Evolutionary conservation across 2,797 vertebrate genomes (phyloP).

Genomic region (Lagodon rhomboides): DNA sequence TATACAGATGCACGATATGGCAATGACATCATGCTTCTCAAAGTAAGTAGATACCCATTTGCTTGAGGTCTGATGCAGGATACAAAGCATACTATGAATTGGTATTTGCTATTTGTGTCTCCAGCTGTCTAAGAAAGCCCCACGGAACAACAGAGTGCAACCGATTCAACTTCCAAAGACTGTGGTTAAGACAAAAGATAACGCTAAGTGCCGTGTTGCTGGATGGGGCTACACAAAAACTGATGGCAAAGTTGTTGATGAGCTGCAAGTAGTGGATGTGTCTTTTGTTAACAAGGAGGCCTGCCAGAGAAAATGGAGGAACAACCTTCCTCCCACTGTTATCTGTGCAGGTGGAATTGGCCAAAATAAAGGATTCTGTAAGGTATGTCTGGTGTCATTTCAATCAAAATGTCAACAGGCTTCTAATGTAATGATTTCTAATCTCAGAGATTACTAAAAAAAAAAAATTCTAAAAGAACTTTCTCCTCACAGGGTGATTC

Average conservation of each 20-base stretch:
- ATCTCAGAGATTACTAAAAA: neutral
- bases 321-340: conserved; percentile 35
- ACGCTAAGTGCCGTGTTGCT: conserved; percentile 51
- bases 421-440: neutral
- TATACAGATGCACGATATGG: rapidly evolving
- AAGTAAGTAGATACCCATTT: conserved; percentile 57
- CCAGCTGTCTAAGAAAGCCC: conserved; percentile 57
- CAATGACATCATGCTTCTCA: conserved; percentile 79
- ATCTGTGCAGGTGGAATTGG: conserved; percentile 72
- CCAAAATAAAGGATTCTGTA: conserved; percentile 59
- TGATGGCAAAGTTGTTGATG: rapidly evolving
- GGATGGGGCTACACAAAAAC: conserved; percentile 52
- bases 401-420: neutral
- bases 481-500: conserved; percentile 74
- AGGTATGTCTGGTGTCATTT: conserved; percentile 18
- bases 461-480: neutral
- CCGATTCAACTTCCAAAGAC: conserved; percentile 15
- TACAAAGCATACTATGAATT: neutral
- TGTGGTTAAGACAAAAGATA: neutral
- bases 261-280: conserved; percentile 50
- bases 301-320: conserved; percentile 34
- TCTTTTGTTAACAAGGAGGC: neutral
- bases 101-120: neutral
- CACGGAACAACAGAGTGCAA: neutral
- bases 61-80: neutral